These are phyloP conservation scores for Sipunculus nudus DNA, from an alignment of 2,888 invertebrate species.

Conservation along the genomic window DNA sequence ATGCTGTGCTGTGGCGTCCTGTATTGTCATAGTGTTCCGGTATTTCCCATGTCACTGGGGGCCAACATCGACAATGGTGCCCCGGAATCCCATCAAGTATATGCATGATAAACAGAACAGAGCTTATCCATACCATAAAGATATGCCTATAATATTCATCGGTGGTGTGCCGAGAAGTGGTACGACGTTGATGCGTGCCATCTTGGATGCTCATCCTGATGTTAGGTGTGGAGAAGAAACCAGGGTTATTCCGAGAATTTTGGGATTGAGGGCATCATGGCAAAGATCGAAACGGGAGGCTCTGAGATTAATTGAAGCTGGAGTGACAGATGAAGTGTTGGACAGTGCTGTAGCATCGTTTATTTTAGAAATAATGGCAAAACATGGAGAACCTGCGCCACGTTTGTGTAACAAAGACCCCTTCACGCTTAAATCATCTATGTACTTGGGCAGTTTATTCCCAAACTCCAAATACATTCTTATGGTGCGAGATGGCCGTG, in stretches of 20 bases:
- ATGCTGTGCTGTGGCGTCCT: no score
- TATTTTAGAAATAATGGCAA: conserved; percentile 82
- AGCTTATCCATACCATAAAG: conserved; percentile 75
- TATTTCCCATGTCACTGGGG: no score
- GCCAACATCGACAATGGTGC: no score
- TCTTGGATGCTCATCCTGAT: conserved; percentile 97
- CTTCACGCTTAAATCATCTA: conserved; percentile 94
- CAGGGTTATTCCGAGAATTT: conserved; percentile 94
- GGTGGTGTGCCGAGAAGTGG: conserved; percentile 98
- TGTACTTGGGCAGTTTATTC: conserved; percentile 92
- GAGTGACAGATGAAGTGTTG: conserved; percentile 86
- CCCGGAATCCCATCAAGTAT: conserved; percentile 36
- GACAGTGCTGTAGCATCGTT: conserved; percentile 97
- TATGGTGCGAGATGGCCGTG: conserved; percentile 98
- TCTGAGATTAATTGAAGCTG: conserved; percentile 53
- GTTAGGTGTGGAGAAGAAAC: conserved; percentile 95
- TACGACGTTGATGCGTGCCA: conserved; percentile 95
- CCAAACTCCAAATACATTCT: conserved; percentile 97
- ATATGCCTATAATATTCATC: conserved; percentile 81
- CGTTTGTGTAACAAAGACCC: conserved; percentile 99
- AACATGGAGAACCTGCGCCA: conserved; percentile 89
- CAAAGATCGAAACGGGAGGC: conserved; percentile 76
- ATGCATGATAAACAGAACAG: conserved; percentile 48
- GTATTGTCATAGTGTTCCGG: no score
- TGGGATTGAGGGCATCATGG: conserved; percentile 96